Base-by-base conservation (phyloP, 2,888 invertebrate genomes). In the Lottia gigantea region DNA sequence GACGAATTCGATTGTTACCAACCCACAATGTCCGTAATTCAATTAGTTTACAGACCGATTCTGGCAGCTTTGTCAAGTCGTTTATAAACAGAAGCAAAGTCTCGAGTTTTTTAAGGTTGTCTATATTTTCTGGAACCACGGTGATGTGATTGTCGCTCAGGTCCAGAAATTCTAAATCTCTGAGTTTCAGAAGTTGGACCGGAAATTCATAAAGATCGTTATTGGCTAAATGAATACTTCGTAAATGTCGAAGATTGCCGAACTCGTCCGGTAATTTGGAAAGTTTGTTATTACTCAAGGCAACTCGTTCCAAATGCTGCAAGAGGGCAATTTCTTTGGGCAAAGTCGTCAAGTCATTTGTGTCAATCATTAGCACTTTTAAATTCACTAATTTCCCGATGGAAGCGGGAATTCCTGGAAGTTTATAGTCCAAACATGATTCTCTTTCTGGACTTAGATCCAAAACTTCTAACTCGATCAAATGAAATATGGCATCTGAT, bases 11-110 rank as follows among this genome's bases (percentile, higher is more conserved):
- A 75, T 90, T 90, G 74, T 86, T 80, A 6, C 90, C 89, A 7
- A 90, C 74, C 85, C 89, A 89, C 12, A 90, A 80, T 71, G 86
- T 85, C 14, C 84, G 80, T 46, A 90, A 83, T n/a, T 85, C 82
- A 46, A 80, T 79, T 69, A 89, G 79, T 4, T 81, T 73, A 73
- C 89, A 86, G 19, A 88, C 76, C 6, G 79, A 76, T 66, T 88
- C 86, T 2, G 88, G 88, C 12, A 89, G 79, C 7, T 73, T 73
- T 16, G 79, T 78, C 23, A 89, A 74, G 12, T 82, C 77, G 78
- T 90, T 90, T 74, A 84, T 83, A 74, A 85, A 87, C 26, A 90
- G 78, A 40, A 89, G 79, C 14, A 90, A 78, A 0, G 87, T 83
- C 67, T 82, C 77, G 4, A 90, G 80, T 31, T 80, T 78, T 49